Evolutionary conservation across 1,140 invertebrate species (phyloP).

Genomic region (Caenorhabditis elegans): WBcel235 BX284606.5:7050501-7051000

Average conservation of each 20-base stretch:
- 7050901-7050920: background rate
- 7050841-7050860: background rate
- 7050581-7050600: background rate
- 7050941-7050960: too few relatives aligned
- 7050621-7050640: background rate
- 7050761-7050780: too few relatives aligned
- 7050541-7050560: background rate
- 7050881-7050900: conserved; percentile 3
- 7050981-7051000: too few relatives aligned
- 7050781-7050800: background rate
- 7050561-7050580: background rate
- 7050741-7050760: too few relatives aligned
- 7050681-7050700: background rate
- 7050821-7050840: too few relatives aligned
- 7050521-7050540: background rate
- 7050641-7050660: background rate
- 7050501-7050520: background rate
- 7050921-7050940: background rate
- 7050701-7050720: background rate
- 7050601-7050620: background rate
- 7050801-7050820: too few relatives aligned
- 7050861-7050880: background rate
- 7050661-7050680: background rate
- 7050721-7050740: background rate
- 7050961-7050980: background rate